These are phyloP conservation scores for Leptodactylus fuscus DNA, from an alignment of 2,113 vertebrate species.

Conservation along the genomic window DNA sequence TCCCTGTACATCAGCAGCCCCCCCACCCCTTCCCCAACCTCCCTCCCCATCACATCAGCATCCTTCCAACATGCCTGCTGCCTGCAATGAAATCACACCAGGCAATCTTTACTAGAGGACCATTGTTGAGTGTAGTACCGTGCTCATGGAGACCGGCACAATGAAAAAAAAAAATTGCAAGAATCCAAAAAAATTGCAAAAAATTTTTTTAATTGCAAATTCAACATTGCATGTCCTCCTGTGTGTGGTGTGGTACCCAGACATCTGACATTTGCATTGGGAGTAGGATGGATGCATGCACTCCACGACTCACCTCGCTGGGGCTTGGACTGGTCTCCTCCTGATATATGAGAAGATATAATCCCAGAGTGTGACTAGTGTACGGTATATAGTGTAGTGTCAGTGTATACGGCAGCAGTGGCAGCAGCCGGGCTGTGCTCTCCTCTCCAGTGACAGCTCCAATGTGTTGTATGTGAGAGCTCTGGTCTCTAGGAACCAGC, in stretches of 20 bases:
- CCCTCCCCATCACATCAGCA: constrained; percentile 45
- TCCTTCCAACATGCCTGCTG: constrained; percentile 39
- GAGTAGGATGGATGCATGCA: constrained; percentile 26
- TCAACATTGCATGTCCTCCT: neutral
- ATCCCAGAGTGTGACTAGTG: neutral
- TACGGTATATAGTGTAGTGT: neutral
- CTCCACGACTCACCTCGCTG: constrained; percentile 8
- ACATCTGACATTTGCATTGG: constrained; percentile 35
- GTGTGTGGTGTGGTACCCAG: neutral
- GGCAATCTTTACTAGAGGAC: constrained; percentile 17
- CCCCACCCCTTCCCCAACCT: neutral
- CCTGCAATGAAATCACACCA: constrained; percentile 39
- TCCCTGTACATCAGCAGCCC: constrained; percentile 14
- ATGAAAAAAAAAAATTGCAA: neutral
- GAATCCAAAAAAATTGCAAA: neutral
- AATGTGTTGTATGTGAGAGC: constrained; percentile 56
- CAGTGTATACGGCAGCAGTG: neutral
- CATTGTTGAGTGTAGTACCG: constrained; percentile 34
- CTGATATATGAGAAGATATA: neutral
- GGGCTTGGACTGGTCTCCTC: constrained; percentile 23
- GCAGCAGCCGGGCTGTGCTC: constrained; percentile 10
- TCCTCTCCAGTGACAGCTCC: constrained; percentile 44
- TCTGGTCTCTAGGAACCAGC: constrained; percentile 54
- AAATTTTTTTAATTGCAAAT: constrained; percentile 1
- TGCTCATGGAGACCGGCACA: constrained; percentile 29